phyloP scores from a whole-genome alignment of 2,113 vertebrate species.

The Alces alces region DNA sequence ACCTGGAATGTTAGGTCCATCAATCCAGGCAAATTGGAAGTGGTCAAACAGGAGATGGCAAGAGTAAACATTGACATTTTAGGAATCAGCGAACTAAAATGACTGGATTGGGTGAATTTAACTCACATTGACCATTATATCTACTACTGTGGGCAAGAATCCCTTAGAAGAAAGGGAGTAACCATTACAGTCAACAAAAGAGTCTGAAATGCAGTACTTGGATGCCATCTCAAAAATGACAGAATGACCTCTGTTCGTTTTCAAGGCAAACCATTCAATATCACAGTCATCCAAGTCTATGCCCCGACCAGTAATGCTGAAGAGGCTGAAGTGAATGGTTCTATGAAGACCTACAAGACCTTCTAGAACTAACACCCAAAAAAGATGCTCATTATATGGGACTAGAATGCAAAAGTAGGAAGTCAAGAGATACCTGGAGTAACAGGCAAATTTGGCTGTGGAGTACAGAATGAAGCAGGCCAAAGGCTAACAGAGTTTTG shows the following conservation, averaged over 20 bases:
- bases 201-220: neutral
- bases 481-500: neutral
- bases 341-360: neutral
- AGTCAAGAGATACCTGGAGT: neutral
- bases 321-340: neutral
- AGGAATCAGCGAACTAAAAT: neutral
- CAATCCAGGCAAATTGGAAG: neutral
- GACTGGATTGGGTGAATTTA: neutral
- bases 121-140: neutral
- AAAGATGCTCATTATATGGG: neutral
- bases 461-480: neutral
- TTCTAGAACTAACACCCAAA: neutral
- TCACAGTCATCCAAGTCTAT: neutral
- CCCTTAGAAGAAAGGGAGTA: neutral
- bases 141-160: neutral
- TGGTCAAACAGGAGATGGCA: neutral
- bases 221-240: neutral
- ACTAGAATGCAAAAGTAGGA: neutral
- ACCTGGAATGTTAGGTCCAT: neutral
- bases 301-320: rapidly evolving
- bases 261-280: neutral
- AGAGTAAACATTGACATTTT: neutral
- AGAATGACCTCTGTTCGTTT: neutral
- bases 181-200: neutral
- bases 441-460: neutral